phyloP scores from a whole-genome alignment of 2,888 invertebrate species.

The Sepioteuthis lessoniana region DNA sequence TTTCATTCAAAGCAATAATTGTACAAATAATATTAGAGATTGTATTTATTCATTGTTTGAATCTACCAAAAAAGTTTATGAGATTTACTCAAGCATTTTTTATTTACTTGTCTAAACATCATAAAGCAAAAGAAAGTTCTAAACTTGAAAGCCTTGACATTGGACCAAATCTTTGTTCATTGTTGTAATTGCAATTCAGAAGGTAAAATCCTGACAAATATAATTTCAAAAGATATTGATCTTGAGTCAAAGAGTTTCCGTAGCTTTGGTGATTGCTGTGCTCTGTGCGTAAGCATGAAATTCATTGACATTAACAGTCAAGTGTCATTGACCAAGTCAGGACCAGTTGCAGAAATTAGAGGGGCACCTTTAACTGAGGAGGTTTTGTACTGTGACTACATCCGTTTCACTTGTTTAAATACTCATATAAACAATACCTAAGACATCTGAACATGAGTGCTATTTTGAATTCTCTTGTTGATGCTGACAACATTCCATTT shows the following conservation, averaged over 20 bases:
- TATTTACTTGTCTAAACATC: neutral
- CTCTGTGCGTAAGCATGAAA: neutral
- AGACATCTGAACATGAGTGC: neutral
- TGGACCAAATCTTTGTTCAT: neutral
- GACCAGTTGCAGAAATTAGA: neutral
- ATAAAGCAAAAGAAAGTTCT: neutral
- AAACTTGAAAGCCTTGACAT: neutral
- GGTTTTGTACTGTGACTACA: slow-evolving; percentile 33
- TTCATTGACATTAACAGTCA: slow-evolving; percentile 1
- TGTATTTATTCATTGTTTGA: neutral
- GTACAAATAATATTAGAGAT: neutral
- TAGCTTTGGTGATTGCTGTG: neutral
- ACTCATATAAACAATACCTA: neutral
- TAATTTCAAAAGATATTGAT: slow-evolving; percentile 23
- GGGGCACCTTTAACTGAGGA: neutral
- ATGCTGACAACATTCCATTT: neutral
- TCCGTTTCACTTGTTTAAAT: neutral
- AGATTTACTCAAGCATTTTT: neutral
- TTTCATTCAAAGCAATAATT: neutral
- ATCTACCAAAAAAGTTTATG: neutral
- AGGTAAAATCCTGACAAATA: slow-evolving; percentile 21
- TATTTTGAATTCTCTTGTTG: slow-evolving; percentile 33
- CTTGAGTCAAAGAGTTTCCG: neutral
- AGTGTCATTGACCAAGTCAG: neutral
- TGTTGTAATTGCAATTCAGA: neutral